phyloP scores from a whole-genome alignment of 2,113 vertebrate species.

The Gobius niger region DNA sequence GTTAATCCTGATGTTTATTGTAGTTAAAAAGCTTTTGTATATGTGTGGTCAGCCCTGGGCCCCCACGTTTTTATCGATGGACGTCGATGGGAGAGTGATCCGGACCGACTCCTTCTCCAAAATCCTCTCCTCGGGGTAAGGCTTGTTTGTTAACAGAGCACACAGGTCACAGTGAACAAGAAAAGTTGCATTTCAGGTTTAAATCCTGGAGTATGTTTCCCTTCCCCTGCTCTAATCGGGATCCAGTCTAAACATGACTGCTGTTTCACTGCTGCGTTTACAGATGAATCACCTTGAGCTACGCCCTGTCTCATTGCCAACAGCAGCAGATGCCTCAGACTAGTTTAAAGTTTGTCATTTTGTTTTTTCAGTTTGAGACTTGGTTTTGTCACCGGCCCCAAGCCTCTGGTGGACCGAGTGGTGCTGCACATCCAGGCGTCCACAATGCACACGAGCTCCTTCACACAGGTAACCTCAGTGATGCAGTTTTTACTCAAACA shows the following conservation, averaged over 20 bases:
- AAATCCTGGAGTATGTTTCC: no score
- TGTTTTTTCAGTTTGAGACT: slow-evolving; percentile 82
- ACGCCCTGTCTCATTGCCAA: background rate
- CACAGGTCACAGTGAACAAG: no score
- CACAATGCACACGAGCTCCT: slow-evolving; percentile 88
- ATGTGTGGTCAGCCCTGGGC: slow-evolving; percentile 69
- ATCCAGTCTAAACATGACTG: background rate
- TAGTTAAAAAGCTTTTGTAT: background rate
- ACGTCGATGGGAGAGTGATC: slow-evolving; percentile 76
- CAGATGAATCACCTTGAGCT: slow-evolving; percentile 9
- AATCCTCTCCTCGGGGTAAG: slow-evolving; percentile 82
- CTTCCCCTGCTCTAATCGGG: background rate
- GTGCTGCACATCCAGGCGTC: slow-evolving; percentile 90
- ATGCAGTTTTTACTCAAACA: background rate
- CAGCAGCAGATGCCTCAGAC: background rate
- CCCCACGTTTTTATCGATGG: slow-evolving; percentile 80
- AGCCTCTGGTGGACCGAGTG: slow-evolving; percentile 84
- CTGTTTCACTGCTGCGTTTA: background rate
- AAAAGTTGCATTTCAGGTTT: no score
- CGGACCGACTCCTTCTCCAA: slow-evolving; percentile 81
- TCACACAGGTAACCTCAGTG: slow-evolving; percentile 84
- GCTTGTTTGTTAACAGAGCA: background rate
- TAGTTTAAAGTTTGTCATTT: background rate
- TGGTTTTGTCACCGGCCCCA: slow-evolving; percentile 91
- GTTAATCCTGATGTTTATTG: background rate